phyloP scores from a whole-genome alignment of 2,797 vertebrate genomes.

The Sarcophilus harrisii region DNA sequence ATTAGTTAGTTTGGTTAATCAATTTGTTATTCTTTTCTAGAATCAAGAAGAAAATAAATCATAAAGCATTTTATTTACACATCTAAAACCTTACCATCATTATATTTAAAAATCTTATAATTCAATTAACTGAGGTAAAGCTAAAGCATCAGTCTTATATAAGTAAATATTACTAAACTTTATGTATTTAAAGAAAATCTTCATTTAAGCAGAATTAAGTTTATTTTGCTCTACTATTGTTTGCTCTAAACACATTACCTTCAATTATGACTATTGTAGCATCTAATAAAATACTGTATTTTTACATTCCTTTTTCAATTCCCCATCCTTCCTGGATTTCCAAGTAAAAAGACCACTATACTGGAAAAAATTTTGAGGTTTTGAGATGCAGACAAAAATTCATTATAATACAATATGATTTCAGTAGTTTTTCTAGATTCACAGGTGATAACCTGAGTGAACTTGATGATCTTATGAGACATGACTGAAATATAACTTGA shows the following conservation, averaged over 20 bases:
- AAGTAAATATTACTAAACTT: constrained; percentile 24
- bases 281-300: constrained; percentile 36
- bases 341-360: constrained; percentile 42
- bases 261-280: constrained; percentile 34
- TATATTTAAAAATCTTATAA: neutral
- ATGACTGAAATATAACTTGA: neutral
- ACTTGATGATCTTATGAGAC: neutral
- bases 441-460: constrained; percentile 16
- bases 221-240: neutral
- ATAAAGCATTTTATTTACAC: neutral
- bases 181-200: constrained; percentile 31
- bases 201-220: constrained; percentile 20
- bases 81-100: neutral
- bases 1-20: neutral
- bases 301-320: constrained; percentile 28
- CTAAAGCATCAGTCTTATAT: neutral
- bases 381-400: constrained; percentile 53
- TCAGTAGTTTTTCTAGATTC: constrained; percentile 31
- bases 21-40: neutral
- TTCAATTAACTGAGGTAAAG: neutral
- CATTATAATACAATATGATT: constrained; percentile 29
- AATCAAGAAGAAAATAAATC: neutral
- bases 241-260: constrained; percentile 24
- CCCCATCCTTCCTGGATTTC: constrained; percentile 44
- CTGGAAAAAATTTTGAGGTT: constrained; percentile 27